Evolutionary conservation across 2,888 invertebrate genomes (phyloP).

Genomic region (Himalopsyche anomala): DNA sequence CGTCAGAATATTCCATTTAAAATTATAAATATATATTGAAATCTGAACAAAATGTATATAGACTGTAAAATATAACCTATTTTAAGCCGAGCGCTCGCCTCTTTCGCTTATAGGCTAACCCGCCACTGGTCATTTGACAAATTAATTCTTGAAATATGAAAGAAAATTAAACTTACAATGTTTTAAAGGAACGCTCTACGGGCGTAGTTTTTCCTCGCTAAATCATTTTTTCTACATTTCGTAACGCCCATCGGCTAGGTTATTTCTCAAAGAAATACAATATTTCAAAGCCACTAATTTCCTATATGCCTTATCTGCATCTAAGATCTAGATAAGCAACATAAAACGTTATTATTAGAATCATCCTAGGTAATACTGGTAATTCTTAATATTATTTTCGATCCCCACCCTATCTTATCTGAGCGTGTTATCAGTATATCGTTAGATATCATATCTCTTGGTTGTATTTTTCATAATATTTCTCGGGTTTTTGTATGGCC

Average conservation of each 20-base stretch:
- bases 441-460: not conserved
- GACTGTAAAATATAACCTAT: too few relatives aligned
- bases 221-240: slow-evolving; percentile 22
- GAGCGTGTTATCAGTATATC: not conserved
- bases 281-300: slow-evolving; percentile 38
- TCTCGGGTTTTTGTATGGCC: not conserved
- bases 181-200: not conserved
- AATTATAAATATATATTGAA: too few relatives aligned
- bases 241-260: not conserved
- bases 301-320: not conserved
- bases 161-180: not conserved
- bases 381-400: slow-evolving; percentile 11
- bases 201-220: not conserved
- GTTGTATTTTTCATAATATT: not conserved
- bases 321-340: slow-evolving; percentile 6
- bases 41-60: too few relatives aligned
- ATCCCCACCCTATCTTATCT: not conserved
- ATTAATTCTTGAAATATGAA: too few relatives aligned
- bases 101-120: too few relatives aligned
- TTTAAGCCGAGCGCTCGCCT: too few relatives aligned
- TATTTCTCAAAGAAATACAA: slow-evolving; percentile 22
- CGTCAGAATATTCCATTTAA: too few relatives aligned
- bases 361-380: not conserved
- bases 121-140: too few relatives aligned
- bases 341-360: slow-evolving; percentile 23